Base-by-base conservation (phyloP, 1,140 invertebrate genomes). In the Neotoxoptera formosana region DNA sequence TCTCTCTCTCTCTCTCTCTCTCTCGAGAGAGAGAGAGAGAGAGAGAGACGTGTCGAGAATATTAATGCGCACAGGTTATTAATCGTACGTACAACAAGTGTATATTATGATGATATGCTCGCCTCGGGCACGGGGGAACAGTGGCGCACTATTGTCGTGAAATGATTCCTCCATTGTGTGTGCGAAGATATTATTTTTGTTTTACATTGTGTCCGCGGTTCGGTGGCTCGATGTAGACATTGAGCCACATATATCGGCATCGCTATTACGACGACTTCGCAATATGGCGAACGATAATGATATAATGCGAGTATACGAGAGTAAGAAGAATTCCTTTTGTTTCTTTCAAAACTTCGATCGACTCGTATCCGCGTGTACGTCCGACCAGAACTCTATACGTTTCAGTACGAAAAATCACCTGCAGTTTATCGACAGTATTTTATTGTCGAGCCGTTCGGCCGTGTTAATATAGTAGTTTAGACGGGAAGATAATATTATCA, bases 251-350 rank as follows among this genome's bases (percentile, higher is more conserved):
- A 67, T 67, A 67, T 67, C 30, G 7, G 9, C 60, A 67, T 30
- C 60, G n/a, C 14, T 17, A 76, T 67, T n/a, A 34, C n/a, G 60
- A 76, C 60, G 60, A 76, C 60, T 76, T n/a, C 30, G n/a, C n/a
- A n/a, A 76, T 76, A 76, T 76, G 17, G 30, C 30, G 60, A 76
- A 41, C 4, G 4, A 76, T 76, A 34, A 41, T 41, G 4, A 76
- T 76, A 34, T 76, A n/a, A 76, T 76, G n/a, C 30, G n/a, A 76
- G 30, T 17, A n/a, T 76, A 34, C n/a, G n/a, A 76, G 17, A 76
- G 60, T 76, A 76, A 76, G 60, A 76, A 76, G 60, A 76, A 76
- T 76, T 76, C 60, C 60, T 76, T 76, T 76, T 76, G 60, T 76
- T 76, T 76, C 60, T 76, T 76, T 76, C n/a, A 76, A 76, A 34